Conservation (phyloP, 1,140 invertebrate genomes). For the Brachionus plicatilis region DNA sequence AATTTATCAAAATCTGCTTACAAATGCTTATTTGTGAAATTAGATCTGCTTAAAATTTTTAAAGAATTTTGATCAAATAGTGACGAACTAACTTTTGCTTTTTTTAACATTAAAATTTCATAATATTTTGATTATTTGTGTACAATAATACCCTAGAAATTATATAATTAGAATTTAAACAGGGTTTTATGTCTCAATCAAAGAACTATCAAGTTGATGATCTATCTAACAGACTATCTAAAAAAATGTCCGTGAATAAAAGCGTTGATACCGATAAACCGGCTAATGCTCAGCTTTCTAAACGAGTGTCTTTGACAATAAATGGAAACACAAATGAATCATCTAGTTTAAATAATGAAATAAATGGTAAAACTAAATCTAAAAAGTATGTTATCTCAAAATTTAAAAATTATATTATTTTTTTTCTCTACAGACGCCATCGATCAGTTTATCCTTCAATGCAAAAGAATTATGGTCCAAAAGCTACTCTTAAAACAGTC, state of each 20-base stretch:
- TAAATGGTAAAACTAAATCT: not conserved
- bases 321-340: not conserved
- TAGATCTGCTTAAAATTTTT: not conserved
- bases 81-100: not conserved
- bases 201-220: not conserved
- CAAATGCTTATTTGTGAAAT: not conserved
- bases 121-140: not conserved
- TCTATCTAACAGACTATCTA: not conserved
- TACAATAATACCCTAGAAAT: not conserved
- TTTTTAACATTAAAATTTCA: not conserved
- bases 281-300: not conserved
- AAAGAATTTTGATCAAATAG: not conserved
- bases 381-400: not conserved
- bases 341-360: not conserved
- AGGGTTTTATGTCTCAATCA: not conserved
- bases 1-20: not conserved
- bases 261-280: not conserved
- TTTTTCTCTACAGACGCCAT: not conserved
- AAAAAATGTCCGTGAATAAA: not conserved
- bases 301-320: not conserved
- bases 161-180: not conserved
- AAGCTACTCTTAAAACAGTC: conserved; percentile 39
- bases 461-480: conserved; percentile 29
- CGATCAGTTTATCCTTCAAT: conserved; percentile 10
- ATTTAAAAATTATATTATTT: not conserved